Base-by-base conservation (phyloP, 2,797 vertebrate species). In the Argya squamiceps region DNA sequence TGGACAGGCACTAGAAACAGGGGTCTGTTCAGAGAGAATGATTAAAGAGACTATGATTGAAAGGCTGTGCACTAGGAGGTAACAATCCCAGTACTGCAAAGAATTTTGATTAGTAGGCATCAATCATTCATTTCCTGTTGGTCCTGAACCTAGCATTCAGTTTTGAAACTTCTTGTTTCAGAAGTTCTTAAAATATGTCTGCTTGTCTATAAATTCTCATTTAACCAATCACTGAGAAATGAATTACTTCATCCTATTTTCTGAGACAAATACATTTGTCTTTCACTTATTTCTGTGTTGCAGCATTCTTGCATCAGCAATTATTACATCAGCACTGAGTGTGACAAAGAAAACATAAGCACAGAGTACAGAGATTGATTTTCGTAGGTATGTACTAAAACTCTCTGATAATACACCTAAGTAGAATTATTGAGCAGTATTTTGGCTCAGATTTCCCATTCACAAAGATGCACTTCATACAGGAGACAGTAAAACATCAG, bases 1-100 rank as follows among this genome's bases (percentile, higher is more conserved):
- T 99, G 99, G 96, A 99, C 83, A 94, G 98, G 98, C 89, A 99
- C 98, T 82, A 98, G 95, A 92, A 98, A 99, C 94, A 99, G 93
- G 58, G 98, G 97, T 97, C 99, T 99, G 95, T 94, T 97, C 78
- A 90, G 96, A 98, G 43, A 94, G 68, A 98, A 98, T 84, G 94
- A 98, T 98, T 95, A 98, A 97, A 98, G 97, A 96, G 62, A 92
- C 44, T 96, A 78, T 97, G 96, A 97, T 95, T 98, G 97, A 98
- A 97, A 92, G 90, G 73, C 91, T 97, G 89, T 97, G 96, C 94
- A 84, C 91, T 96, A 97, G 90, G 96, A 97, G 91, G 86, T 91
- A 97, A 98, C 94, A 97, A 97, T 94, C 78, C 55, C 90, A 98
- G 97, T 95, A 97, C 97, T 96, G 97, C 98, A 99, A 98, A 98